A percentile compares a stretch with the other conserved stretches of the same genome.
phyloP scores from a whole-genome alignment of 2,797 vertebrate genomes.

The Cheirogaleus major region DNA sequence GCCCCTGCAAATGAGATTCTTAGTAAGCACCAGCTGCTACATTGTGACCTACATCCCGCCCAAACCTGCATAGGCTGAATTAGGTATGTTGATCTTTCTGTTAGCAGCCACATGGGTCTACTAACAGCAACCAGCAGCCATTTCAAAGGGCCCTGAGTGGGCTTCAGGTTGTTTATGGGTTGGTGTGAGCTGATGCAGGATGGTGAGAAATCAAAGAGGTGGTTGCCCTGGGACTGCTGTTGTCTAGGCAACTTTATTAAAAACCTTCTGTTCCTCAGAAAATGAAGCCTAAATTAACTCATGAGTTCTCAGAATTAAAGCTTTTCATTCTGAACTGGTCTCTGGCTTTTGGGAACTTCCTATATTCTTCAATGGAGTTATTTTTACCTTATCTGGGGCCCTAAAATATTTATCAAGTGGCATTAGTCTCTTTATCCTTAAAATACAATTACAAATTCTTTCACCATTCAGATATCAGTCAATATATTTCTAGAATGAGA shows the following conservation, averaged over 20 bases:
- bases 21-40: constrained; percentile 18
- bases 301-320: background rate
- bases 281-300: constrained; percentile 62
- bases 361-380: background rate
- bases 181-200: constrained; percentile 1
- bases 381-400: background rate
- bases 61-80: background rate
- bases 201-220: constrained; percentile 55
- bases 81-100: constrained; percentile 45
- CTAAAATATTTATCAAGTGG: constrained; percentile 10
- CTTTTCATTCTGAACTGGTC: background rate
- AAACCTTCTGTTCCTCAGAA: constrained; percentile 41
- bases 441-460: background rate
- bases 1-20: background rate
- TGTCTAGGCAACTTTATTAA: constrained; percentile 73
- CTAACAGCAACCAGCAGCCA: constrained; percentile 14
- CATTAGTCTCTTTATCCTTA: background rate
- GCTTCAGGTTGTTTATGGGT: constrained; percentile 50
- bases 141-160: background rate
- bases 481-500: background rate
- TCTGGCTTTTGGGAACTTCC: constrained; percentile 5
- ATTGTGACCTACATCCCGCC: constrained; percentile 1
- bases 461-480: background rate
- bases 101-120: constrained; percentile 48
- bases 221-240: constrained; percentile 51